Percentiles rank a stretch among this genome's conserved stretches.
Conservation (phyloP, 2,888 invertebrate genomes). For the Apodemia zela region DNA sequence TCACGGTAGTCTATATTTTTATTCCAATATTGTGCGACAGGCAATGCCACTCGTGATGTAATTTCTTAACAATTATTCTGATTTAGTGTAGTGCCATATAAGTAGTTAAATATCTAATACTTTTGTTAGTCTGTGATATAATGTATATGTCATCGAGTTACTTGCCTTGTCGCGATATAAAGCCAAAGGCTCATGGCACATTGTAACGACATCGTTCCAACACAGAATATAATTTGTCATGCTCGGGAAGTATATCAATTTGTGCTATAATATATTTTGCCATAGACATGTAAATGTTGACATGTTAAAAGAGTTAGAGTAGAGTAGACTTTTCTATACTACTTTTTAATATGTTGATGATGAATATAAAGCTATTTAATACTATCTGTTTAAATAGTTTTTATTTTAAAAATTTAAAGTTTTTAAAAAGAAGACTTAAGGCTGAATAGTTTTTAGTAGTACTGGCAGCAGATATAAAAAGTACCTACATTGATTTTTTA, state of each 20-base stretch:
- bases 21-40: constrained; percentile 42
- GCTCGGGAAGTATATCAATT: background rate
- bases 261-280: background rate
- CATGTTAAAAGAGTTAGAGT: too few relatives aligned
- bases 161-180: constrained; percentile 52
- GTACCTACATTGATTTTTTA: too few relatives aligned
- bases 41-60: constrained; percentile 13
- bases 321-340: too few relatives aligned
- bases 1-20: constrained; percentile 40
- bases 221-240: background rate
- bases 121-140: constrained; percentile 78
- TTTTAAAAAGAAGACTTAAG: too few relatives aligned
- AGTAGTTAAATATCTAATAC: constrained; percentile 59
- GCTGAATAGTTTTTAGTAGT: too few relatives aligned
- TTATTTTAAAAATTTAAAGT: too few relatives aligned
- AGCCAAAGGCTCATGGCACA: background rate
- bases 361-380: too few relatives aligned
- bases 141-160: constrained; percentile 57
- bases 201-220: background rate
- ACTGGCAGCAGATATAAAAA: too few relatives aligned
- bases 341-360: too few relatives aligned
- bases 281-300: too few relatives aligned
- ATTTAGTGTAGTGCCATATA: constrained; percentile 73
- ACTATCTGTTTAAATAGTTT: too few relatives aligned
- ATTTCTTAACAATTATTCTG: constrained; percentile 40